Base-by-base conservation (phyloP, 2,797 vertebrate genomes). In the Sebastiscus tertius region DNA sequence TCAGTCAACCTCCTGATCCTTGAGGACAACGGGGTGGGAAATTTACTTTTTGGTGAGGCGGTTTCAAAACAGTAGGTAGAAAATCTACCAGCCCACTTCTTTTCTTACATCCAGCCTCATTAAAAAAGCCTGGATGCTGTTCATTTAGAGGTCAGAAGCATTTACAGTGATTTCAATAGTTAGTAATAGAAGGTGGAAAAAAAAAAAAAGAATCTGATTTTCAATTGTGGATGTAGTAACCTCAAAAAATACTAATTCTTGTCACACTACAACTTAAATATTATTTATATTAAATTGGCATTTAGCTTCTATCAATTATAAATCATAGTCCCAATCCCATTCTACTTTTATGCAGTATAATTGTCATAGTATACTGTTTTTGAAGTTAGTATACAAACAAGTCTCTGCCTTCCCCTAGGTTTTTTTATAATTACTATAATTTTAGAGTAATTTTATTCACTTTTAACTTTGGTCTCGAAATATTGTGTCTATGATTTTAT, bases 21-120 rank as follows among this genome's bases (percentile, higher is more conserved):
- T 9, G 8, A 74, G 60, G 52, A 75, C 31, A 69, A 39, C 77
- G 80, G 74, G 84, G 82, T 77, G 82, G 75, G 72, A 88, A 88
- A 87, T 82, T 12, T 75, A 77, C 65, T n/a, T 34, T 34, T 58
- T 12, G 4, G n/a, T 56, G 29, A 74, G 14, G 18, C 31, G 29
- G 12, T 18, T 20, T 61, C 39, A 55, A 6, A 54, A 22, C 6
- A 18, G 14, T 4, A 11, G 26, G 24, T 22, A 54, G 10, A 46
- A 82, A 54, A 67, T 16, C 33, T 24, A 33, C 3, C 13, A 34
- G 33, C 22, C 60, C 12, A 1, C 6, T 58, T 31, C 22, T 33
- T 24, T 12, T 33, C 12, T 52, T 34, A 9, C 27, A 79, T 4
- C n/a, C n/a, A 39, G 1, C 31, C 3, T n/a, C 16, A 56, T 66